Percentiles rank a stretch among this genome's conserved stretches.
phyloP scores from a whole-genome alignment of 2,113 vertebrate species.

The Aegotheles bennettii region DNA sequence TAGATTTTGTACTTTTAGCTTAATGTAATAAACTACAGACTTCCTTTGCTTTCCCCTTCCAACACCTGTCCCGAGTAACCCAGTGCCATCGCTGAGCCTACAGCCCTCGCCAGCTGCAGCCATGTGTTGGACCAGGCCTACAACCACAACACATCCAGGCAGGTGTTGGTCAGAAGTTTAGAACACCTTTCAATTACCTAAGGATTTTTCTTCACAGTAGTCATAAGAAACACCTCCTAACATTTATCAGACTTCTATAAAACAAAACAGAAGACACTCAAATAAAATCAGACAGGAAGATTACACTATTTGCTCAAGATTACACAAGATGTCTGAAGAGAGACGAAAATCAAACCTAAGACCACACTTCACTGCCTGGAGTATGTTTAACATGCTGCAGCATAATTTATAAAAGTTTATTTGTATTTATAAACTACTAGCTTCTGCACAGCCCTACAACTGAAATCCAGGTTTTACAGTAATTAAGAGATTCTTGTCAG shows the following conservation, averaged over 20 bases:
- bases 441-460: not conserved
- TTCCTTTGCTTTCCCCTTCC: not conserved
- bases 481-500: not conserved
- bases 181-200: not conserved
- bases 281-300: not conserved
- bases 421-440: not conserved
- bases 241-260: not conserved
- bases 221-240: not conserved
- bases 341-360: not conserved
- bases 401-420: not conserved
- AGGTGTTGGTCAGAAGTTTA: not conserved
- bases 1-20: not conserved
- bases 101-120: not conserved
- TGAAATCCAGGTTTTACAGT: not conserved
- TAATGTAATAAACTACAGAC: not conserved
- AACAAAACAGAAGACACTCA: not conserved
- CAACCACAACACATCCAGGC: not conserved
- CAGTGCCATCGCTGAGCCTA: not conserved
- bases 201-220: not conserved
- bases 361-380: not conserved
- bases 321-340: not conserved
- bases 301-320: not conserved
- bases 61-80: not conserved
- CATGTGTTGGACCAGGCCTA: not conserved
- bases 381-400: not conserved